A percentile compares a stretch with the other conserved stretches of the same genome.
phyloP scores from a whole-genome alignment of 2,113 vertebrate genomes.

The Colius striatus region DNA sequence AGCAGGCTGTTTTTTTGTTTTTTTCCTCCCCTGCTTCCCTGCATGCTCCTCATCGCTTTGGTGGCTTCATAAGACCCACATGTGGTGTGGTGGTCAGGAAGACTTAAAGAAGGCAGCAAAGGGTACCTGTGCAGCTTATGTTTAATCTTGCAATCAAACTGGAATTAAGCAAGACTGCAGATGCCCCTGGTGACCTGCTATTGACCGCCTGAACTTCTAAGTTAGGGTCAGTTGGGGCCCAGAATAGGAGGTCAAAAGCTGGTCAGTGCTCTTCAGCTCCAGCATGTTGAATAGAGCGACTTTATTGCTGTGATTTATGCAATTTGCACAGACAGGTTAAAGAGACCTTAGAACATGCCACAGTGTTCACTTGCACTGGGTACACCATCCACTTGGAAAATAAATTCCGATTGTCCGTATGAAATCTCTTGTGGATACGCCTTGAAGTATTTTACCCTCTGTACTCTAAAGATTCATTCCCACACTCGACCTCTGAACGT shows the following conservation, averaged over 20 bases:
- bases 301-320: conserved; percentile 95
- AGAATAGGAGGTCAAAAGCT: conserved; percentile 91
- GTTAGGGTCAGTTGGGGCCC: conserved; percentile 88
- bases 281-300: conserved; percentile 81
- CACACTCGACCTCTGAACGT: conserved; percentile 79
- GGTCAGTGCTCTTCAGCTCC: conserved; percentile 84
- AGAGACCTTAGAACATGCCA: conserved; percentile 82
- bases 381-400: conserved; percentile 81
- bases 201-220: conserved; percentile 94
- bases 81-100: conserved; percentile 17
- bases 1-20: not conserved
- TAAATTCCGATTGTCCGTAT: conserved; percentile 86
- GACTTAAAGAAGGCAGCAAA: conserved; percentile 33
- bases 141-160: conserved; percentile 78
- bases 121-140: conserved; percentile 70
- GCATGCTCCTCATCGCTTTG: not conserved
- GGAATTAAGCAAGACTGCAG: conserved; percentile 77
- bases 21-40: not conserved
- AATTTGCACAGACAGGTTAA: conserved; percentile 88
- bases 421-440: conserved; percentile 82
- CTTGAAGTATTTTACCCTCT: conserved; percentile 85
- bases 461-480: conserved; percentile 79
- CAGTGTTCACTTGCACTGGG: conserved; percentile 72
- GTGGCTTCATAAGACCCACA: conserved; percentile 7
- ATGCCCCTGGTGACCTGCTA: conserved; percentile 88